Base-by-base conservation (phyloP, 2,113 vertebrate species). In the Pogonocichla stellata region DNA sequence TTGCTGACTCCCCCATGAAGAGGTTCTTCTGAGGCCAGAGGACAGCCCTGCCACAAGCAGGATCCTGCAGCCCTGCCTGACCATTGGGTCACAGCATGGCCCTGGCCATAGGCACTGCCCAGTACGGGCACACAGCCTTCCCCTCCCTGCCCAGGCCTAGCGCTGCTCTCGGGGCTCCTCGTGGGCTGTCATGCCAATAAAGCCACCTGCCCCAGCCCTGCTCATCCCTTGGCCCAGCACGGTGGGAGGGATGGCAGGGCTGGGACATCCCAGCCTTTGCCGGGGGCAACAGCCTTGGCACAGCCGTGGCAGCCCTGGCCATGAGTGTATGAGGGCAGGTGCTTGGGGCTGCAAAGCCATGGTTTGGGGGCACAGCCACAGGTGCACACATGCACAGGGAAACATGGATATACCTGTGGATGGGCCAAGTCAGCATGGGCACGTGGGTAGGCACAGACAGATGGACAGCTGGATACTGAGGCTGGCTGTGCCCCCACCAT, bases 221-320 rank as follows among this genome's bases (percentile, higher is more conserved):
- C 31, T 31, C 2, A 0, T 10, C 73, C 29, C 26, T 23, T 26
- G 34, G 57, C 54, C 62, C 36, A 40, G 47, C 5, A 4, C 36
- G 33, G 45, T 2, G 0, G 0, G 0, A 28, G 66, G 43, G 10
- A 29, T 38, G 54, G 54, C 58, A 28, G 45, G 14, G 19, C 69
- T 75, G 48, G n/a, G 74, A 47, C 24, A 33, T 48, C 48, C 48
- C 5, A 5, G 36, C 24, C 19, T 56, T 42, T 1, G 5, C 47
- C 17, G 57, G 73, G 25, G 56, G 11, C 33, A 45, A 34, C 16
- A 8, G 36, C 62, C 34, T 72, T 7, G 5, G 62, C 9, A 12
- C 57, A 91, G 61, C 70, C 0, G 0, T 10, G 4, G 8, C 5
- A 3, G 14, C 17, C 48, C 28, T 0, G 0, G 70, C 14, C 23